phyloP scores from a whole-genome alignment of 2,113 vertebrate genomes.

The Clarias gariepinus region DNA sequence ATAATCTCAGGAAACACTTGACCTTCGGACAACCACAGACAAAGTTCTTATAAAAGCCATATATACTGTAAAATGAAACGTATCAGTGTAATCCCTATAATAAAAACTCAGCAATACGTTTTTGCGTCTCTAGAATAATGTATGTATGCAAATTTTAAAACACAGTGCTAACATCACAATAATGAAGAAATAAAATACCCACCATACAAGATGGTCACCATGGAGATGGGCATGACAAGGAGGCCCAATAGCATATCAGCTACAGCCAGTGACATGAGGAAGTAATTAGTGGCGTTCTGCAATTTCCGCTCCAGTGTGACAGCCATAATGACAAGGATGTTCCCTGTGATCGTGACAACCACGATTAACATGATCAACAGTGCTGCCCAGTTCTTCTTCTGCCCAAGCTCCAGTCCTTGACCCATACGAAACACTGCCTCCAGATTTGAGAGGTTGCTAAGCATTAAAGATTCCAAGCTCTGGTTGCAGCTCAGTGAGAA shows the following conservation, averaged over 20 bases:
- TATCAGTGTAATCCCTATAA: not conserved
- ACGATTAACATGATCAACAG: conserved; percentile 79
- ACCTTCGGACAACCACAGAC: too few relatives aligned
- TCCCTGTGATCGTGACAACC: conserved; percentile 82
- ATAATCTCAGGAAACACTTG: too few relatives aligned
- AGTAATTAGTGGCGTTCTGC: conserved; percentile 88
- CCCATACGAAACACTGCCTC: not conserved
- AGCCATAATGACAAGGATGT: conserved; percentile 88
- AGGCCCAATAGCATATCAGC: conserved; percentile 87
- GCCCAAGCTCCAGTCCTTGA: conserved; percentile 27
- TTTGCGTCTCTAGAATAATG: not conserved
- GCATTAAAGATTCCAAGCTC: not conserved
- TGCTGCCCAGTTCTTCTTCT: conserved; percentile 81
- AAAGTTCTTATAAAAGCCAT: too few relatives aligned
- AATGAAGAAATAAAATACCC: conserved; percentile 56
- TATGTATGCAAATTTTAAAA: not conserved
- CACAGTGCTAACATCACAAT: not conserved
- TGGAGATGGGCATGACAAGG: conserved; percentile 86
- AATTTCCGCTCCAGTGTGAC: conserved; percentile 86
- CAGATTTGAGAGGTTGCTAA: conserved; percentile 56
- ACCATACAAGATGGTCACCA: conserved; percentile 84
- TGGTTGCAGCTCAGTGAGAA: conserved; percentile 48
- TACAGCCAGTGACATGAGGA: conserved; percentile 87
- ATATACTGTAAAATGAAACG: not conserved
- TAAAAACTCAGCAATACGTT: not conserved